A percentile compares a stretch with the other conserved stretches of the same genome.
These are phyloP conservation scores for Ailurus styani DNA, from an alignment of 2,113 vertebrate species.

Conservation along the genomic window DNA sequence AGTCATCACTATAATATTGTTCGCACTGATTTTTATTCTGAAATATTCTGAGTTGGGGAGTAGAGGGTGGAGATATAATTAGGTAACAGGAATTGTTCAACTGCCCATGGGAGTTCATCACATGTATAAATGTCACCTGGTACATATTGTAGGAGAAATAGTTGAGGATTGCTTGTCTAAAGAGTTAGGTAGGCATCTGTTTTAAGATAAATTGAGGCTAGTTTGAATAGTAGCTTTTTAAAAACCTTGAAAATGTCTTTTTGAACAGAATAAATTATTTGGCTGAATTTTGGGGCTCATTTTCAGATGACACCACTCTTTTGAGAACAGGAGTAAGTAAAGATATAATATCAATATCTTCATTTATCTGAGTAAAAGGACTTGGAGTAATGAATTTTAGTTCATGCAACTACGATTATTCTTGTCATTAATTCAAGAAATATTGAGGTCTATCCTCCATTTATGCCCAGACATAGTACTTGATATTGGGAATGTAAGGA, in stretches of 20 bases:
- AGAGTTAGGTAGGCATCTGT: background rate
- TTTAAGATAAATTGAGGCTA: background rate
- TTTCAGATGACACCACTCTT: background rate
- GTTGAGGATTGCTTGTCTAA: background rate
- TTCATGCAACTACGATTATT: background rate
- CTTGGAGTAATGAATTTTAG: background rate
- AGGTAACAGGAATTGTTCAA: background rate
- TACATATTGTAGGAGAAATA: background rate
- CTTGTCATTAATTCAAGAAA: background rate
- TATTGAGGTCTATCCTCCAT: background rate
- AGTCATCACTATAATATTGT: background rate
- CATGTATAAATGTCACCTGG: background rate
- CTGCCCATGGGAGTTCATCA: background rate
- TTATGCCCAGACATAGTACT: background rate
- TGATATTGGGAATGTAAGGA: background rate
- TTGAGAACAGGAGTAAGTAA: background rate
- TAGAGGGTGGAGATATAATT: background rate
- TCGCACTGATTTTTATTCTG: background rate
- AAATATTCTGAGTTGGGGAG: background rate
- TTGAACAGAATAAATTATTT: constrained; percentile 6
- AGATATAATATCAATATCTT: background rate
- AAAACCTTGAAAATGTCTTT: background rate
- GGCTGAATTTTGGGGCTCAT: background rate
- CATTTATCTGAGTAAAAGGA: background rate
- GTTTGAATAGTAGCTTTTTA: background rate